These are phyloP conservation scores for Listrodromus nycthemerus DNA, from an alignment of 2,888 invertebrate genomes.

Conservation along the genomic window DNA sequence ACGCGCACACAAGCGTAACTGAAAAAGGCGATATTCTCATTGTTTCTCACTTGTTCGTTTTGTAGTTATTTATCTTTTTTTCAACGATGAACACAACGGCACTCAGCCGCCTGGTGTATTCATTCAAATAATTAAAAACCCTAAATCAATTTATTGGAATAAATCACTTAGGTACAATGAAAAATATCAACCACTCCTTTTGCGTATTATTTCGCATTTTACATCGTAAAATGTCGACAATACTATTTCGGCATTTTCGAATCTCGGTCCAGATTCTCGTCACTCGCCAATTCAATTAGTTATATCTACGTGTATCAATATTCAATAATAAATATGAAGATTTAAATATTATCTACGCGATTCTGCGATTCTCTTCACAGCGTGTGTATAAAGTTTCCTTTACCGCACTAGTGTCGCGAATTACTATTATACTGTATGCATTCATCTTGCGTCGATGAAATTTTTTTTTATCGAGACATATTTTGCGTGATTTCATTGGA, in stretches of 20 bases:
- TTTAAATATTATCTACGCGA: constrained; percentile 77
- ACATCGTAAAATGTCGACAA: constrained; percentile 76
- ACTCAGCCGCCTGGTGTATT: constrained; percentile 63
- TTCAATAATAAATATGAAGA: constrained; percentile 77
- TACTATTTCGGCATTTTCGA: constrained; percentile 73
- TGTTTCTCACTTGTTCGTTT: constrained; percentile 36
- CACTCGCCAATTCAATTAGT: constrained; percentile 39
- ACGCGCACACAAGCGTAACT: constrained; percentile 65
- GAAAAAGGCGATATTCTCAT: constrained; percentile 50
- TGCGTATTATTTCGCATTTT: constrained; percentile 77
- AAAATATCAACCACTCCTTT: constrained; percentile 65
- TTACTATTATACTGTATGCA: constrained; percentile 17
- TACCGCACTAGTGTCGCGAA: no score
- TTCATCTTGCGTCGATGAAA: constrained; percentile 20
- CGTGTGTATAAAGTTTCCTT: no score
- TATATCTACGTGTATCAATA: constrained; percentile 60
- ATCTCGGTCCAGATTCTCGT: constrained; percentile 62
- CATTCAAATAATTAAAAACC: constrained; percentile 74
- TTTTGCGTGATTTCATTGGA: constrained; percentile 19
- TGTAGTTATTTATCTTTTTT: constrained; percentile 34
- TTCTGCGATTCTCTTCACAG: constrained; percentile 29
- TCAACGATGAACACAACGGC: constrained; percentile 64
- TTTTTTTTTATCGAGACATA: constrained; percentile 27
- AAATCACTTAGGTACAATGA: constrained; percentile 77
- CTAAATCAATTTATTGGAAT: constrained; percentile 79